These are phyloP conservation scores for Rhinolophus ferrumequinum DNA, from an alignment of 2,113 vertebrate species.

Conservation along the genomic window DNA sequence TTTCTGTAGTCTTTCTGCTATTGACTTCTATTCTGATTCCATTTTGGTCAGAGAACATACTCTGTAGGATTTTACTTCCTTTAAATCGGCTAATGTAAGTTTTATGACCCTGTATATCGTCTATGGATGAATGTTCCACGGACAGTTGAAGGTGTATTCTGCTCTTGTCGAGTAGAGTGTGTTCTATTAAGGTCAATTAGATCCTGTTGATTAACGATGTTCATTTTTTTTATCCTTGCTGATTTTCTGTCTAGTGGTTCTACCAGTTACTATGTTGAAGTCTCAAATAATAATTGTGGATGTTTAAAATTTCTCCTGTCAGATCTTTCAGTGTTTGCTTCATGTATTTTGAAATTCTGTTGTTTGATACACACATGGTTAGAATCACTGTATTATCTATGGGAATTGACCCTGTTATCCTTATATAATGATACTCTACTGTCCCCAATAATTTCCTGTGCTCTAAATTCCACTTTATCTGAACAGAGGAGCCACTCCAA, in stretches of 20 bases:
- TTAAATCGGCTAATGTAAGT: not conserved
- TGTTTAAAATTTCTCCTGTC: not conserved
- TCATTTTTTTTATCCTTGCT: not conserved
- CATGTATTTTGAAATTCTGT: not conserved
- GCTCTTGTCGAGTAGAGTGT: not conserved
- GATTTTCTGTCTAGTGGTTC: not conserved
- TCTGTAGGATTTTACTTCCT: not conserved
- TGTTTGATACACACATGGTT: not conserved
- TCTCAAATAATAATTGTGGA: not conserved
- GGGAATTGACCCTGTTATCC: not conserved
- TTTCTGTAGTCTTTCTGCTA: not conserved
- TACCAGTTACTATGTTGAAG: not conserved
- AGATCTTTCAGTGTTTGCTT: not conserved
- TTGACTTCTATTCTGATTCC: not conserved
- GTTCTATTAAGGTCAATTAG: not conserved
- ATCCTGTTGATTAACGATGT: not conserved
- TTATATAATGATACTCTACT: not conserved
- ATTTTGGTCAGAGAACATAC: not conserved
- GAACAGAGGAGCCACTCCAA: not conserved
- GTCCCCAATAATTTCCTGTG: not conserved
- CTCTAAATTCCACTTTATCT: not conserved
- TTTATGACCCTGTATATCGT: not conserved
- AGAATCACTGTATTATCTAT: not conserved
- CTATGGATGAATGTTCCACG: not conserved
- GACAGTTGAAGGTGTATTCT: not conserved